A percentile compares a stretch with the other conserved stretches of the same genome.
Conservation (phyloP, 2,888 invertebrate genomes). For the Drosophila crucigera region DNA sequence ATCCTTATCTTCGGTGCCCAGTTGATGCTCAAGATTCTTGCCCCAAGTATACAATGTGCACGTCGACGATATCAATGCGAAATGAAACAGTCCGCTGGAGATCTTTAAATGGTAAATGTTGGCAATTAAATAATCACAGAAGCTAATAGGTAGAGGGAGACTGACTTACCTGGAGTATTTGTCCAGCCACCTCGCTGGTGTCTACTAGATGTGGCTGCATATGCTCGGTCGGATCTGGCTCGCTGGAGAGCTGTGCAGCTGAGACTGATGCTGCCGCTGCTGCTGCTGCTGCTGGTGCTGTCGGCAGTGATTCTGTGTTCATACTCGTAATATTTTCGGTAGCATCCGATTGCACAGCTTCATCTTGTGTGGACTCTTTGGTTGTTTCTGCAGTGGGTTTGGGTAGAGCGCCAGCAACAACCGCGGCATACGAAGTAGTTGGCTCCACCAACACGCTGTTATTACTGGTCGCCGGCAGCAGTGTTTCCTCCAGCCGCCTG, state of each 20-base stretch:
- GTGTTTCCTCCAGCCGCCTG: slow-evolving; percentile 82
- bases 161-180: slow-evolving; percentile 87
- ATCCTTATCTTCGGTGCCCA: slow-evolving; percentile 87
- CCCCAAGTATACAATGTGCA: slow-evolving; percentile 94
- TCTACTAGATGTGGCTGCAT: slow-evolving; percentile 88
- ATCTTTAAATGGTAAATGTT: slow-evolving; percentile 80
- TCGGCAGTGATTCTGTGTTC: slow-evolving; percentile 13
- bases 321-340: slow-evolving; percentile 42
- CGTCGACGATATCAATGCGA: slow-evolving; percentile 89
- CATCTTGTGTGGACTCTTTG: slow-evolving; percentile 55
- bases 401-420: slow-evolving; percentile 56
- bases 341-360: slow-evolving; percentile 52
- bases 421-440: slow-evolving; percentile 63
- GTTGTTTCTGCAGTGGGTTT: slow-evolving; percentile 47
- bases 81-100: slow-evolving; percentile 94
- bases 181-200: slow-evolving; percentile 87
- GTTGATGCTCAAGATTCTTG: slow-evolving; percentile 94
- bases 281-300: neutral
- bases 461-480: slow-evolving; percentile 52
- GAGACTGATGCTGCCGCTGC: neutral
- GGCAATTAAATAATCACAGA: neutral
- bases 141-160: fast-evolving
- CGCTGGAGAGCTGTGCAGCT: slow-evolving; percentile 31
- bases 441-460: slow-evolving; percentile 58
- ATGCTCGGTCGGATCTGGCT: slow-evolving; percentile 85